A percentile compares a stretch with the other conserved stretches of the same genome.
Conservation (phyloP, 2,113 vertebrate genomes). For the Sinocyclocheilus anshuiensis region DNA sequence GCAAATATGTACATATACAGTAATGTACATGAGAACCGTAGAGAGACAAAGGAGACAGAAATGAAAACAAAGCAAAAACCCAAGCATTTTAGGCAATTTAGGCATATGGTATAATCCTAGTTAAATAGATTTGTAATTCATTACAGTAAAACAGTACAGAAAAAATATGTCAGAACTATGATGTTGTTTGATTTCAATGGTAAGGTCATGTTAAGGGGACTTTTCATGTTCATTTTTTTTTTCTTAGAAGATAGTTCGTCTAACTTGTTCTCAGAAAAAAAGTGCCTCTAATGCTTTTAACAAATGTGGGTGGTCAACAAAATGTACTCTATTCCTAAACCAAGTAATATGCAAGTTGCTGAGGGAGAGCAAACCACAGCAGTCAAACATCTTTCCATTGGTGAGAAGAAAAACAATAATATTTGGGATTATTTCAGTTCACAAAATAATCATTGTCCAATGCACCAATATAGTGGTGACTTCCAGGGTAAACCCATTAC, state of each 20-base stretch:
- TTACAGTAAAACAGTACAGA: too few species aligned
- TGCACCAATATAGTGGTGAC: background rate
- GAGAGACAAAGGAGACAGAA: too few species aligned
- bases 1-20: too few species aligned
- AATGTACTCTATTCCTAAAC: slow-evolving; percentile 1
- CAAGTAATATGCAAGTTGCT: background rate
- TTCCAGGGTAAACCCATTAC: background rate
- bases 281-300: background rate
- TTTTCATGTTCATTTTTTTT: background rate
- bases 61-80: too few species aligned
- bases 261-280: background rate
- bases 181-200: background rate
- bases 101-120: too few species aligned
- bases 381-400: background rate
- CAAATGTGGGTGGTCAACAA: background rate
- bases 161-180: background rate
- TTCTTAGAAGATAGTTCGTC: background rate
- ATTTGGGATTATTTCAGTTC: background rate
- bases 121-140: too few species aligned
- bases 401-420: background rate
- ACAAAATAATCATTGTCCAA: background rate
- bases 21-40: too few species aligned
- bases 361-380: background rate
- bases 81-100: too few species aligned
- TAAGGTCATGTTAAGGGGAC: background rate